Percentiles rank a stretch among this genome's conserved stretches.
Evolutionary conservation across 2,797 vertebrate genomes (phyloP).

Genomic region (Falco novaeseelandiae): DNA sequence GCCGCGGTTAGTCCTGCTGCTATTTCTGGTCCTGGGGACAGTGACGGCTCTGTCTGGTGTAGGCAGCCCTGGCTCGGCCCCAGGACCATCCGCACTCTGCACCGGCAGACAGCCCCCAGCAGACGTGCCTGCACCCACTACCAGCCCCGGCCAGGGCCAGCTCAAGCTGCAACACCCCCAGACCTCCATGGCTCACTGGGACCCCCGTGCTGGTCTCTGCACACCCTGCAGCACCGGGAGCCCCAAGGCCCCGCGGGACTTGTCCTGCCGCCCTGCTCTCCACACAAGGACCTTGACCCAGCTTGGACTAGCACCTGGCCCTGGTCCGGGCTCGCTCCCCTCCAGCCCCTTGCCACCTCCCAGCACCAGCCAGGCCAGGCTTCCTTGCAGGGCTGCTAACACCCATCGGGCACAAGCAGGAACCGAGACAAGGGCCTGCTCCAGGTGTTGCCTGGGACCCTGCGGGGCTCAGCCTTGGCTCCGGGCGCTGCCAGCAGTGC

Average conservation of each 20-base stretch:
- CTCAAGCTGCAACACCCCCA: not conserved
- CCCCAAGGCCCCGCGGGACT: accelerated
- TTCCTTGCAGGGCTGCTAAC: not conserved
- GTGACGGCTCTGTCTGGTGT: not conserved
- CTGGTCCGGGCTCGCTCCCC: accelerated
- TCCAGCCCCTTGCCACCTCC: not conserved
- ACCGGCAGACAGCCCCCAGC: too few relatives aligned
- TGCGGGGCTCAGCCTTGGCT: not conserved
- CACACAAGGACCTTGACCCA: not conserved
- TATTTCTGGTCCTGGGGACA: not conserved
- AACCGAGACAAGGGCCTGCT: not conserved
- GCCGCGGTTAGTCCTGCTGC: not conserved
- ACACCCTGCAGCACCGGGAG: accelerated
- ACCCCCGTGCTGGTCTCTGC: too few relatives aligned
- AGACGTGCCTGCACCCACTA: accelerated
- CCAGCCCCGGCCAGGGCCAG: not conserved
- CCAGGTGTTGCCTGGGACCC: not conserved
- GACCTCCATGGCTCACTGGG: accelerated
- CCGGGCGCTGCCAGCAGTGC: not conserved
- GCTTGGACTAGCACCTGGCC: not conserved
- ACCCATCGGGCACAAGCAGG: accelerated
- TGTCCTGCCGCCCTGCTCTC: not conserved
- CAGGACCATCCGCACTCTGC: not conserved
- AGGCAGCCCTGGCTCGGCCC: not conserved
- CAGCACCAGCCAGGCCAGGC: too few relatives aligned